Conservation (phyloP, 2,888 invertebrate species). For the Sussaba pulchella region DNA sequence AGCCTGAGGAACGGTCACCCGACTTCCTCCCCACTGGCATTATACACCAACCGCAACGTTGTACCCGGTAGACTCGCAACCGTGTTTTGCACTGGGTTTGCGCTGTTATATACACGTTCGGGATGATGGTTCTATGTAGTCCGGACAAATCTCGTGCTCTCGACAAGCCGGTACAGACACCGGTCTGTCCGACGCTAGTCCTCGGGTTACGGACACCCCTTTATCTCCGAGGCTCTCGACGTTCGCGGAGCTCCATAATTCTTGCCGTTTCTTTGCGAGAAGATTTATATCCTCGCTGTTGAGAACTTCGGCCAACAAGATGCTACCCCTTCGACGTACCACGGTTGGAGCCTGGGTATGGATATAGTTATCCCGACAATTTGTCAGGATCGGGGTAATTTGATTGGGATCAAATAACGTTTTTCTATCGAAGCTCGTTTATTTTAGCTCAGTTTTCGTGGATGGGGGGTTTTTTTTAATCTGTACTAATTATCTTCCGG, state of each 20-base stretch:
- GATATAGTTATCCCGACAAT: not conserved
- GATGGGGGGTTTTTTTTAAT: not conserved
- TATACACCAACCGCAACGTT: slow-evolving; percentile 28
- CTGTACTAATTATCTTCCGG: not conserved
- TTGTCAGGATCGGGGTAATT: slow-evolving; percentile 17
- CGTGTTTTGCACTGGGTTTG: slow-evolving; percentile 3
- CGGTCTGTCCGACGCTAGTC: slow-evolving; percentile 41
- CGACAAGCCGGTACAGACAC: slow-evolving; percentile 55
- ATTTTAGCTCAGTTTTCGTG: not conserved
- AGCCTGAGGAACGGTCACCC: slow-evolving; percentile 68
- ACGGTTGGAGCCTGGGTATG: not conserved
- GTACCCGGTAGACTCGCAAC: slow-evolving; percentile 15
- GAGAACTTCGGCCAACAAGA: slow-evolving; percentile 56
- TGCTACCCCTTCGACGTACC: not conserved
- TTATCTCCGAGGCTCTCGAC: slow-evolving; percentile 42
- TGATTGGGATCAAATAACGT: not conserved
- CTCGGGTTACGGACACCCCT: slow-evolving; percentile 62
- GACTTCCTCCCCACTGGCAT: slow-evolving; percentile 18
- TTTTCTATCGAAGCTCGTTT: not conserved
- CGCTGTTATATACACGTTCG: slow-evolving; percentile 33
- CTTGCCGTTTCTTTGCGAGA: slow-evolving; percentile 3
- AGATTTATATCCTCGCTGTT: slow-evolving; percentile 55
- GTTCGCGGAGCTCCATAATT: slow-evolving; percentile 14
- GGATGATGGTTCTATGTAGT: slow-evolving; percentile 61
- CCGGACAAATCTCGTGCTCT: slow-evolving; percentile 56